These are phyloP conservation scores for Callinectes sapidus DNA, from an alignment of 2,888 invertebrate species.

Conservation along the genomic window DNA sequence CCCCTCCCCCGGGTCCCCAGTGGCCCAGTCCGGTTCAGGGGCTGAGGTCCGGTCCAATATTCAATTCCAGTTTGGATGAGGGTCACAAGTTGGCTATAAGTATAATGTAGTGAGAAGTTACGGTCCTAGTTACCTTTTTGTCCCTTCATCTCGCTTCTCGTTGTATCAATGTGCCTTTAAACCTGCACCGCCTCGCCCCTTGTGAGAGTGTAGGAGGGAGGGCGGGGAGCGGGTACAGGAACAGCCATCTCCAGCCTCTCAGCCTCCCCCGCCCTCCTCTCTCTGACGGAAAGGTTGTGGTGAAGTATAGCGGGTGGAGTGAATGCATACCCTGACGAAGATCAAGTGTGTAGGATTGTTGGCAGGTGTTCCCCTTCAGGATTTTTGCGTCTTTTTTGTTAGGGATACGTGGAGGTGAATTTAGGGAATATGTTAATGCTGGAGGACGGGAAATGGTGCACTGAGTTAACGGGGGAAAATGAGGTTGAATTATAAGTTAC, in stretches of 20 bases:
- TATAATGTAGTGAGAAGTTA: neutral
- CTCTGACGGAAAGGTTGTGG: neutral
- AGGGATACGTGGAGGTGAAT: neutral
- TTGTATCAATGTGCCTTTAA: neutral
- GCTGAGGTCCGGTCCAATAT: neutral
- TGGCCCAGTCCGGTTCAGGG: neutral
- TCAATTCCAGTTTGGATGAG: slow-evolving; percentile 12
- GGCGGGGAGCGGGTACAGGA: neutral
- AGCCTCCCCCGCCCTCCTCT: neutral
- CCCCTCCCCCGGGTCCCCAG: neutral
- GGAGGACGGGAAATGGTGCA: neutral
- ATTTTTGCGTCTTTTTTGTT: neutral
- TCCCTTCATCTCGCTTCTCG: neutral
- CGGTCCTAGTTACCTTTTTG: neutral
- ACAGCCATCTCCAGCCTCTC: neutral
- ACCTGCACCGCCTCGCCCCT: neutral
- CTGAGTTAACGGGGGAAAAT: neutral
- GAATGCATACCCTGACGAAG: neutral
- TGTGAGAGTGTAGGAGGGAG: neutral
- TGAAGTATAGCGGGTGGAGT: neutral
- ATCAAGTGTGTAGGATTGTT: neutral
- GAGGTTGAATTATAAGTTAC: neutral
- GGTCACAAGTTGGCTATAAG: neutral
- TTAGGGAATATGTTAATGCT: neutral
- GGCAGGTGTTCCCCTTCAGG: neutral